Conservation (phyloP, 2,113 vertebrate species). For the Sapayoa aenigma region DNA sequence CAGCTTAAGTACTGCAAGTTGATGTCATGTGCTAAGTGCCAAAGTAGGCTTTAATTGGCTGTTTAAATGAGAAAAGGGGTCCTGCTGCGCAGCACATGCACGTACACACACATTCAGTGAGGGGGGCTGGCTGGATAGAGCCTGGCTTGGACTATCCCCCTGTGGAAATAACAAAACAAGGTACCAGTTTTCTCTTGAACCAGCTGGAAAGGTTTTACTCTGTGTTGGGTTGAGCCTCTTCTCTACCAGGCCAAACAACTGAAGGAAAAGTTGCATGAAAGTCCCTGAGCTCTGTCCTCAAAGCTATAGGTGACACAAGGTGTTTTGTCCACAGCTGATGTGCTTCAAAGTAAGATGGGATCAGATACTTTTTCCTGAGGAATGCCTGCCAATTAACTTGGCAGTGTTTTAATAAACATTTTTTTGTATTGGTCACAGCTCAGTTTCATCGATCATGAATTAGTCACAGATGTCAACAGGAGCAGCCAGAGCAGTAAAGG, state of each 20-base stretch:
- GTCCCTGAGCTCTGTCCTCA: not conserved
- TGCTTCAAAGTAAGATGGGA: not conserved
- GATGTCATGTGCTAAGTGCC: conserved; percentile 68
- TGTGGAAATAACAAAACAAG: not conserved
- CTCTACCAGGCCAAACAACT: not conserved
- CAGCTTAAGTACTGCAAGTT: conserved; percentile 60
- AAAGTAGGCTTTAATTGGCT: conserved; percentile 75
- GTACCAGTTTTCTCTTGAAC: not conserved
- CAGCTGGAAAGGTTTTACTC: not conserved
- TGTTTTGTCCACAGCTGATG: rapidly evolving
- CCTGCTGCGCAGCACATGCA: conserved; percentile 56
- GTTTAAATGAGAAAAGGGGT: conserved; percentile 72
- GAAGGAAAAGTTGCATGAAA: not conserved
- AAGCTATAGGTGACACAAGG: not conserved
- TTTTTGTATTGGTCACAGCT: conserved; percentile 72
- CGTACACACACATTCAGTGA: not conserved
- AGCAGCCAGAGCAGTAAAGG: conserved; percentile 59
- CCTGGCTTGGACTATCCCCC: not conserved
- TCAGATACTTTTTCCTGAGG: not conserved
- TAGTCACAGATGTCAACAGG: conserved; percentile 73
- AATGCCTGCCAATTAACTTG: not conserved
- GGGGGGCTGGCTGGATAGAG: not conserved
- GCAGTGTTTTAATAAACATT: conserved; percentile 48
- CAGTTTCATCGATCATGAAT: conserved; percentile 59
- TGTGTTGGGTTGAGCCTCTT: not conserved